Base-by-base conservation (phyloP, 2,797 vertebrate species). In the Muscicapa striata region DNA sequence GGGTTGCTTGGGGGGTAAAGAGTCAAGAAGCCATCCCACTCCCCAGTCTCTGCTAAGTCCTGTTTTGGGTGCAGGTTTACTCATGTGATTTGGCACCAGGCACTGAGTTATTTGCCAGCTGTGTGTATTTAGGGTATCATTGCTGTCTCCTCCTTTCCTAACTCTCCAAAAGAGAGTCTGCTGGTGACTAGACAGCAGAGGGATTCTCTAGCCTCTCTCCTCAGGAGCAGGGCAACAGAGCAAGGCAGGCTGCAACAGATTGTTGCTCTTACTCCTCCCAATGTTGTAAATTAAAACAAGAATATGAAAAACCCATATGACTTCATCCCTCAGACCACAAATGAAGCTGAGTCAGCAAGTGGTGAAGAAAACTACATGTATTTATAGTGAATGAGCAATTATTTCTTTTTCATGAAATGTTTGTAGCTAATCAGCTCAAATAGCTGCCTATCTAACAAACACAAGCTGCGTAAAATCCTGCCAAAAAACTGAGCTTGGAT, bases 271-370 rank as follows among this genome's bases (percentile, higher is more conserved):
- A 64, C 36, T 76, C 45, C 38, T 90, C 49, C 32, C 72, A 72
- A 11, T 2, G 8, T 21, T 77, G 57, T 30, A 89, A 93, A 91
- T 94, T 84, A 78, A 92, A 95, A 74, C 57, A 89, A 87, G 70
- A 92, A 75, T 87, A 95, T 75, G 75, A 84, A 89, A 86, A 92
- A 7, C 62, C 15, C 41, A 17, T 48, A 67, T 91, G 94, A 93
- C 72, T 77, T 93, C 93, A 95, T 91, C 81, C 48, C 76, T 92
- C 49, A 91, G 93, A 95, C 92, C 95, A 83, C 95, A 96, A 95
- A 84, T 78, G 87, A 92, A 87, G 89, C 94, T 96, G 93, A 95
- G 72, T 95, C 96, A 96, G 92, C 94, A 83, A 92, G 84, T 72
- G 90, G 90, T 72, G 94, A 94, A 82, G 95, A 93, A 95, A 97